These are phyloP conservation scores for Wasmannia auropunctata DNA, from an alignment of 1,140 invertebrate species.

Conservation along the genomic window DNA sequence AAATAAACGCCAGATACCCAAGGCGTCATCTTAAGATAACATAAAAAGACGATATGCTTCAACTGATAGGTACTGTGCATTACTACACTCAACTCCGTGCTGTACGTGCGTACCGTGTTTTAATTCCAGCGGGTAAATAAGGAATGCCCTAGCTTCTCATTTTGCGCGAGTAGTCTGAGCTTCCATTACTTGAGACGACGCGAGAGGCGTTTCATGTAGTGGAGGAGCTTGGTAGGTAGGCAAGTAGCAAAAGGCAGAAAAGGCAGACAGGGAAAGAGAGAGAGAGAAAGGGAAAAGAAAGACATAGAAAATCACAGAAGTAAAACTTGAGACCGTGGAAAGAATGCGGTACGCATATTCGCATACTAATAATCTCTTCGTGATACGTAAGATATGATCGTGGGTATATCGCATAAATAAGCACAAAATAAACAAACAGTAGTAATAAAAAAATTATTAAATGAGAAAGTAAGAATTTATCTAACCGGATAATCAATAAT, in stretches of 20 bases:
- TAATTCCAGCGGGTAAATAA: conserved; percentile 52
- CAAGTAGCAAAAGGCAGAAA: conserved; percentile 8
- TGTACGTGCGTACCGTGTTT: conserved; percentile 13
- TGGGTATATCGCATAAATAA: conserved; percentile 43
- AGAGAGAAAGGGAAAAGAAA: background rate
- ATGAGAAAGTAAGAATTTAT: background rate
- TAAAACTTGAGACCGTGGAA: background rate
- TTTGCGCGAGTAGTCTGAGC: conserved; percentile 33
- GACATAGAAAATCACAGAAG: background rate
- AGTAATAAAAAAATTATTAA: conserved; percentile 21
- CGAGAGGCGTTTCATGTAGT: conserved; percentile 29
- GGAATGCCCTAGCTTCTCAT: conserved; percentile 48
- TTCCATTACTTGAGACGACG: conserved; percentile 54
- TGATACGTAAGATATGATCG: conserved; percentile 12
- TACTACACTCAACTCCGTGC: background rate
- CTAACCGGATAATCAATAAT: conserved; percentile 10
- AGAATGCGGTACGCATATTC: background rate
- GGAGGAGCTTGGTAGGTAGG: background rate
- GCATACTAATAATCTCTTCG: conserved; percentile 47
- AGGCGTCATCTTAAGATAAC: conserved; percentile 21
- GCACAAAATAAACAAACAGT: conserved; percentile 14
- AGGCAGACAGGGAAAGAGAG: background rate
- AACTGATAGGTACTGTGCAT: conserved; percentile 10
- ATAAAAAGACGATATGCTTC: background rate
- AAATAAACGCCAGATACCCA: background rate